phyloP scores from a whole-genome alignment of 2,888 invertebrate species.

The Busseola fusca region DNA sequence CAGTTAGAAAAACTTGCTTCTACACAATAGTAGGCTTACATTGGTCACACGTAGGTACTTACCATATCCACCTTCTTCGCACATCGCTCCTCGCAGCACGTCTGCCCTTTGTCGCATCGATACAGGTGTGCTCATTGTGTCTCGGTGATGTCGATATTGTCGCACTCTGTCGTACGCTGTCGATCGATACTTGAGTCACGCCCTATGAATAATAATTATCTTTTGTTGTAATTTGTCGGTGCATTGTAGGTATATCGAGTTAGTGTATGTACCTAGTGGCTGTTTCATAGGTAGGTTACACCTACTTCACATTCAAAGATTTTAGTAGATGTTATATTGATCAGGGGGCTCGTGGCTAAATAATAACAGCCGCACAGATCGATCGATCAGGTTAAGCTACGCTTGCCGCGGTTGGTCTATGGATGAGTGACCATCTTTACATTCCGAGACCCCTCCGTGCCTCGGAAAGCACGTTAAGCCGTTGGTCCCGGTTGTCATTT shows the following conservation, averaged over 20 bases:
- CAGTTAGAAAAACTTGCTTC: too few relatives aligned
- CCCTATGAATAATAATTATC: constrained; percentile 1
- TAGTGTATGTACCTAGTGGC: not conserved
- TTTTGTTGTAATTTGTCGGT: constrained; percentile 16
- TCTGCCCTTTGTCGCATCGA: constrained; percentile 12
- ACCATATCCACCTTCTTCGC: constrained; percentile 14
- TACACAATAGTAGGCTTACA: too few relatives aligned
- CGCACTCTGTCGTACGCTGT: constrained; percentile 7
- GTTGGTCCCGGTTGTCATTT: too few relatives aligned
- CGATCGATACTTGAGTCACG: constrained; percentile 16
- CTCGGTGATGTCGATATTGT: constrained; percentile 23
- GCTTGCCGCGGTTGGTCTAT: too few relatives aligned
- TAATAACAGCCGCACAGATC: too few relatives aligned
- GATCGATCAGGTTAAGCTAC: too few relatives aligned
- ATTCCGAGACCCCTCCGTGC: too few relatives aligned
- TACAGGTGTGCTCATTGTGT: constrained; percentile 45
- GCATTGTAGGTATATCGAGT: not conserved
- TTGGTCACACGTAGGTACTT: not conserved
- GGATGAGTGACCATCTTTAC: too few relatives aligned
- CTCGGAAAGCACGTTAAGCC: too few relatives aligned
- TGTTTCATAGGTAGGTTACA: not conserved
- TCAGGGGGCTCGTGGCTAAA: too few relatives aligned
- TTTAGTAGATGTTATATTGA: not conserved
- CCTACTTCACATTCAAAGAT: not conserved
- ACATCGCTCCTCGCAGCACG: not conserved